Base-by-base conservation (phyloP, 64 coral and sea anemone species). In the Montipora sp. region DNA sequence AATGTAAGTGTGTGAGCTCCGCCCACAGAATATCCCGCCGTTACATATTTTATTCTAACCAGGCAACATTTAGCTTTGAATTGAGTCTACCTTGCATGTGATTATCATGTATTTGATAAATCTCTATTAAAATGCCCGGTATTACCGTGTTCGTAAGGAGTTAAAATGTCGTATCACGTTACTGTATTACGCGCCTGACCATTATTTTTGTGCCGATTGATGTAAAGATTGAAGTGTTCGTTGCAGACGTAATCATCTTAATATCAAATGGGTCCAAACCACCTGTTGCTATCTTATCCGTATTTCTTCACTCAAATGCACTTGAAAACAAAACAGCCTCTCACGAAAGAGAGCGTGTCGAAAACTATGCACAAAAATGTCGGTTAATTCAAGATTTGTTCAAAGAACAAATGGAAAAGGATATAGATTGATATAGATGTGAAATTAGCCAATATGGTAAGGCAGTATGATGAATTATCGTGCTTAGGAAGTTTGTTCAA, bases 251-350 rank as follows among this genome's bases (percentile, higher is more conserved):
- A 60, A 22, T 81, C 51, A 18, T 71, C 75, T 78, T 78, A 47
- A 78, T 49, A 83, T 85, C 8, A 27, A 85, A 44, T 71, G 18
- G 46, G 75, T 49, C 75, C 3, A 78, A 50, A 72, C 47, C 60
- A 65, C 48, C 27, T 50, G 70, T 85, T 85, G 61, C 63, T 45
- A 69, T 81, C 65, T 85, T 85, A 85, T 85, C 82, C 82, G n/a
- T 68, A 50, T 69, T 85, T 85, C 44, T 69, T 85, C 60, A 71
- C 79, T 85, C 61, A 85, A 85, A 66, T 10, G 46, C 82, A 21
- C 61, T 71, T 85, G 45, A 85, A 85, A 85, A 27, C 59, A 84
- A 85, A 85, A 85, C 82, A 85, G 61, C 82, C 65, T 72, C 82
- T 85, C 82, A 85, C 82, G 82, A 72, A 85, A 85, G 60, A 72